Evolutionary conservation across 2,797 vertebrate species (phyloP).

Genomic region (Pempheris klunzingeri): DNA sequence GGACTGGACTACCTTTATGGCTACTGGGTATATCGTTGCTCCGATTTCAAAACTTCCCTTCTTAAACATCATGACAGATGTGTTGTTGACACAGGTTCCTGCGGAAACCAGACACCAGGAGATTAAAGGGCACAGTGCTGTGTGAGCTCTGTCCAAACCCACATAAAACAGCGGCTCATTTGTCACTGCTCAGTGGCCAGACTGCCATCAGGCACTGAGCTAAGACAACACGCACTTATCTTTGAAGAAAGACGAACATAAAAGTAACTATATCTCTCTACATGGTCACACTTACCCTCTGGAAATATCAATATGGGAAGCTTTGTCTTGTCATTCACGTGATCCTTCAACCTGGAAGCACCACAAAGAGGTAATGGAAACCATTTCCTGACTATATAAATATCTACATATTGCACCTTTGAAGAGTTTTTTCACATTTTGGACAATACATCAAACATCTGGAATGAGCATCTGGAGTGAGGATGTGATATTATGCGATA

Average conservation of each 20-base stretch:
- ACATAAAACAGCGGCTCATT: slow-evolving; percentile 34
- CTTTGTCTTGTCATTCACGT: slow-evolving; percentile 92
- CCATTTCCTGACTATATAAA: slow-evolving; percentile 17
- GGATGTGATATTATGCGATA: slow-evolving; percentile 12
- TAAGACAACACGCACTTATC: slow-evolving; percentile 30
- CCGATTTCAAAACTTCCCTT: slow-evolving; percentile 99
- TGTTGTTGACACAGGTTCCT: slow-evolving; percentile 99
- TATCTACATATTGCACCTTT: slow-evolving; percentile 21
- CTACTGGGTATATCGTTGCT: slow-evolving; percentile 95
- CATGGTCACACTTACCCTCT: slow-evolving; percentile 89
- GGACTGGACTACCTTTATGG: slow-evolving; percentile 90
- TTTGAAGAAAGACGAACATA: slow-evolving; percentile 42
- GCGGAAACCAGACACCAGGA: slow-evolving; percentile 55
- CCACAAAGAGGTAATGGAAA: slow-evolving; percentile 55
- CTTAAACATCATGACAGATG: slow-evolving; percentile 99
- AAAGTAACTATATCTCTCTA: slow-evolving; percentile 9
- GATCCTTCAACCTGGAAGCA: slow-evolving; percentile 90
- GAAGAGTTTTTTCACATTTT: slow-evolving; percentile 11
- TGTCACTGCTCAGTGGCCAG: slow-evolving; percentile 22
- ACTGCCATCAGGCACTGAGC: slow-evolving; percentile 24
- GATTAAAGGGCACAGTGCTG: slow-evolving; percentile 31
- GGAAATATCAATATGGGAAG: slow-evolving; percentile 98
- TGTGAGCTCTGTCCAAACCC: slow-evolving; percentile 50
- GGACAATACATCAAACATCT: slow-evolving; percentile 46
- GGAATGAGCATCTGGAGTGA: background rate